Evolutionary conservation across 2,113 vertebrate species (phyloP).

Genomic region (Stictonetta naevosa): DNA sequence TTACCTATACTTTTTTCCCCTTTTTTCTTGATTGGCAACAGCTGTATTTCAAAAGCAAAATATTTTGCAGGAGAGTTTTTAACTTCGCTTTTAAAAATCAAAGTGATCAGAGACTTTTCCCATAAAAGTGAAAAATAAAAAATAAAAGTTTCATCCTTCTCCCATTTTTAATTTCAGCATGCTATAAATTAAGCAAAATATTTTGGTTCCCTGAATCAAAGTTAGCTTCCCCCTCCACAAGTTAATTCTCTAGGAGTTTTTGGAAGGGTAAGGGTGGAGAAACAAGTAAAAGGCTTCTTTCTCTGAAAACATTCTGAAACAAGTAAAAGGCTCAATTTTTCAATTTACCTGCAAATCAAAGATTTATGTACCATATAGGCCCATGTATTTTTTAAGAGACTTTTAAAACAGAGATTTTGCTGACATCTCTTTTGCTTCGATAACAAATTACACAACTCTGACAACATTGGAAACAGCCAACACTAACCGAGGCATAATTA

Average conservation of each 20-base stretch:
- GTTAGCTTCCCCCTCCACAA: background rate
- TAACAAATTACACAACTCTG: background rate
- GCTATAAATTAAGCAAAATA: background rate
- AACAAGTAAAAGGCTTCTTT: background rate
- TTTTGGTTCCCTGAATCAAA: background rate
- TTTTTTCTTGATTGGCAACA: background rate
- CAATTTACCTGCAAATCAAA: background rate
- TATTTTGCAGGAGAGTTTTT: background rate
- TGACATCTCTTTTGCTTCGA: background rate
- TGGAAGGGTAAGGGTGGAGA: background rate
- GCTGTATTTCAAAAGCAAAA: background rate
- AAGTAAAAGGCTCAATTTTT: background rate
- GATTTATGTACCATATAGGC: background rate
- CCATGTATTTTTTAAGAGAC: background rate
- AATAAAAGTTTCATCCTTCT: background rate
- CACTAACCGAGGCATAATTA: fast-evolving
- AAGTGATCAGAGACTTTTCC: background rate
- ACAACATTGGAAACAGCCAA: background rate
- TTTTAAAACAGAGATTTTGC: background rate
- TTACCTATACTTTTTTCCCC: background rate
- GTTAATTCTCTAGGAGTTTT: background rate
- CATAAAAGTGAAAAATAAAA: background rate
- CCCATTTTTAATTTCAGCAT: background rate
- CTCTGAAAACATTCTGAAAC: background rate
- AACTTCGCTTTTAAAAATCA: background rate